Evolutionary conservation across 1,140 invertebrate species (phyloP).

Genomic region (Cotesia typhae): DNA sequence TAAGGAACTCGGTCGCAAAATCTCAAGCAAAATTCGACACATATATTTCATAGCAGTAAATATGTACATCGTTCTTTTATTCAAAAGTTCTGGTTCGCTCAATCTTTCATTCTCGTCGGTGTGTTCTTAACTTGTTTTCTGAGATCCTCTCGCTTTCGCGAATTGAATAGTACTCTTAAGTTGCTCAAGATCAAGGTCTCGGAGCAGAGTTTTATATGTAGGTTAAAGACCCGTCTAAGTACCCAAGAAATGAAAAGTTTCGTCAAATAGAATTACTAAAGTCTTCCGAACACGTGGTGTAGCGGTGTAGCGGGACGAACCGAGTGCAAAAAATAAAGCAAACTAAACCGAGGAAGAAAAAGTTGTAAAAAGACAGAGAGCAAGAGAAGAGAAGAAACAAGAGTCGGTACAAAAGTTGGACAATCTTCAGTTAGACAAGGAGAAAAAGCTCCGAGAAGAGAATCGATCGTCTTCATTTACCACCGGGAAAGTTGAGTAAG

Average conservation of each 20-base stretch:
- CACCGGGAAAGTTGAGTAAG: not conserved
- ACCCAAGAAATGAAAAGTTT: slow-evolving; percentile 19
- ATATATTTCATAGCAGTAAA: too few relatives aligned
- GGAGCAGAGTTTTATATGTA: slow-evolving; percentile 6
- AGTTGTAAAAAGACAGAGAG: slow-evolving; percentile 1
- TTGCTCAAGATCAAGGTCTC: slow-evolving; percentile 35
- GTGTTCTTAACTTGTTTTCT: slow-evolving; percentile 14
- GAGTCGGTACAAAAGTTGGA: too few relatives aligned
- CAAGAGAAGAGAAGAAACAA: not conserved
- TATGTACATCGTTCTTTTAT: too few relatives aligned
- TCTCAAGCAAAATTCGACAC: too few relatives aligned
- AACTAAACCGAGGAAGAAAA: not conserved
- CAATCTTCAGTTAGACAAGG: not conserved
- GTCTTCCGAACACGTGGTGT: not conserved
- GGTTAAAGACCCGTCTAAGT: slow-evolving; percentile 2
- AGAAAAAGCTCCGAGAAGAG: not conserved
- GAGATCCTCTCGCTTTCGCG: slow-evolving; percentile 6
- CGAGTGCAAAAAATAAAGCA: too few relatives aligned
- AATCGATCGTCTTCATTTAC: slow-evolving; percentile 17
- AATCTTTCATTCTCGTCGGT: slow-evolving; percentile 7
- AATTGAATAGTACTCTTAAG: not conserved
- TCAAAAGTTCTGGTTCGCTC: too few relatives aligned
- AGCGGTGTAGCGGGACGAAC: not conserved
- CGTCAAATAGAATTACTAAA: slow-evolving; percentile 19
- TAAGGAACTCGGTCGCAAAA: too few relatives aligned